Evolutionary conservation across 2,888 invertebrate species (phyloP), one percentile per base, ranked within the genome.

Genomic region (Antheraea assamensis): DNA sequence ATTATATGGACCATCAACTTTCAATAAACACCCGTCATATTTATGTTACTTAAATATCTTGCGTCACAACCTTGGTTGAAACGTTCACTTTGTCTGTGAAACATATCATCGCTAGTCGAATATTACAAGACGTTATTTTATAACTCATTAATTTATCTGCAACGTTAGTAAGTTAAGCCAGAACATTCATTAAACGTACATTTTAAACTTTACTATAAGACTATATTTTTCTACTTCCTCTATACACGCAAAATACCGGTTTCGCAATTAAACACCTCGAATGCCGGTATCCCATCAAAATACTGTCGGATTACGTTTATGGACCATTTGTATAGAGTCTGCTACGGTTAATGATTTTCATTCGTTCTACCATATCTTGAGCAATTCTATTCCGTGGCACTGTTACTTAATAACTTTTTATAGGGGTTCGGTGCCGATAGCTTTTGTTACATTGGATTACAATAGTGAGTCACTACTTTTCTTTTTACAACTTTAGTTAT

Each of bases 291-390:
- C 85, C 88, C 88, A 90, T 91, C 90, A 87, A 90, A 42, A 89
- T 90, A 91, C 88, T 90, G 90, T 91, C 88, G 89, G 92, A 92
- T 92, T 91, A 92, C 86, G 83, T 91, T 91, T 91, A 92, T 90
- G 85, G 89, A 85, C 89, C 90, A 91, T 92, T 92, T 92, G 87
- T 91, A 91, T 90, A 88, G 88, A 90, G 89, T 92, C 90, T 88
- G 88, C 87, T 88, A 90, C 89, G 90, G 86, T 89, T 91, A 90
- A 91, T 90, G 90, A 90, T 90, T 91, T 85, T 89, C 85, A 87
- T 84, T 81, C 86, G 81, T 84, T 87, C 82, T 82, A 83, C 83
- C 79, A 76, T 85, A 80, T 83, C 84, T 87, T 87, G 84, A 80
- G 87, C 84, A 87, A 87, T 84, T 85, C 86, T 87, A 87, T 89